Evolutionary conservation across 2,888 invertebrate genomes (phyloP), one percentile per base, ranked within the genome.

Genomic region (Linyphia triangularis): DNA sequence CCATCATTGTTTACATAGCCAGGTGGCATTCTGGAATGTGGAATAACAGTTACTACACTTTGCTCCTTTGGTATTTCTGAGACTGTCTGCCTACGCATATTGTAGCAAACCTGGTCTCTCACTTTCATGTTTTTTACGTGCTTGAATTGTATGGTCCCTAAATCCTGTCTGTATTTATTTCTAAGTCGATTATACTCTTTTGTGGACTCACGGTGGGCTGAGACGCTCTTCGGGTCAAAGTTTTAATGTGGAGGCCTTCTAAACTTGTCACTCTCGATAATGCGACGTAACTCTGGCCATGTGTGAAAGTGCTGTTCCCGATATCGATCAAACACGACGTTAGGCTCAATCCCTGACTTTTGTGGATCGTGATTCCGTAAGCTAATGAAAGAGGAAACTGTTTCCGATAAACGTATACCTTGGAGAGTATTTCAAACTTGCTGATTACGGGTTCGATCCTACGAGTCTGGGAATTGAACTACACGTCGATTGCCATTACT

Each of bases 291-390:
- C 24, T 28, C 22, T 67, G 67, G 0, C 65, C 51, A 19, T 24
- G 13, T 13, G 28, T 40, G 16, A 79, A 67, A 1, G 51, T 43
- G 9, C 40, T 24, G 10, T 16, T n/a, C 22, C 67, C 79, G 10
- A 79, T 79, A 13, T 65, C 67, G 9, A 67, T n/a, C 22, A 79
- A 13, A n/a, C 5, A 5, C 24, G 16, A 57, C 1, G 51, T 5
- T 16, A 79, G 26, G 28, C 24, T 82, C 16, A 37, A 19, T 3
- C 70, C 69, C 33, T 67, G 81, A 10, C 30, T 33, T 70, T 82
- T 82, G 40, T 82, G 81, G 7, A 51, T 82, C 1, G 33, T 82
- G 16, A 70, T 82, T 40, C 24, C 70, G 59, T 82, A 82, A 28
- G 57, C 30, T n/a, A 69, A 40, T 4, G 6, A 51, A 57, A 82